Conservation (phyloP, 2,113 vertebrate genomes). For the Cochlearius cochlearius region DNA sequence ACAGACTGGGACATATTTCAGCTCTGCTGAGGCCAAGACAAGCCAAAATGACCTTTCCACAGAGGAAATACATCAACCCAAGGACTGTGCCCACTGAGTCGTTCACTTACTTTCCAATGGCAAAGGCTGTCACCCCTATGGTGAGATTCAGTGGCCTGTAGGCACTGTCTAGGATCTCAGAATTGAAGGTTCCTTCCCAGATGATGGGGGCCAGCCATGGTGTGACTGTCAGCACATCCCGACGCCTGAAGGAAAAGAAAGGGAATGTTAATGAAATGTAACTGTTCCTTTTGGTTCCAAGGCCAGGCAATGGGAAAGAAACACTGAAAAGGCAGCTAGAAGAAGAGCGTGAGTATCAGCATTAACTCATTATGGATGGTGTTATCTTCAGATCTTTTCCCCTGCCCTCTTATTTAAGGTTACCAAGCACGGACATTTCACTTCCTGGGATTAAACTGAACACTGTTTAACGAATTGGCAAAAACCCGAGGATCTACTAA, state of each 20-base stretch:
- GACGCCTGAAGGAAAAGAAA: neutral
- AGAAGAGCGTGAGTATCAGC: neutral
- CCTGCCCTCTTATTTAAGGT: neutral
- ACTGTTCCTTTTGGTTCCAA: neutral
- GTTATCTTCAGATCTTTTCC: neutral
- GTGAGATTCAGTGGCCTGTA: conserved; percentile 65
- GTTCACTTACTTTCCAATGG: conserved; percentile 71
- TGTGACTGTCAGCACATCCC: conserved; percentile 68
- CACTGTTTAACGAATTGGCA: neutral
- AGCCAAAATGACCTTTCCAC: neutral
- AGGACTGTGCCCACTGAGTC: neutral
- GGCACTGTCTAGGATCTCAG: conserved; percentile 55
- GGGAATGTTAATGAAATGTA: neutral
- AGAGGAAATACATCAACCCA: neutral
- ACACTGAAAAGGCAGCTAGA: neutral
- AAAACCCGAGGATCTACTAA: neutral
- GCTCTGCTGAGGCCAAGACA: neutral
- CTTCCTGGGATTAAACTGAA: neutral
- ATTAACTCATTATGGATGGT: neutral
- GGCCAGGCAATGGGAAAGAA: neutral
- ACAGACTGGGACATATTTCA: neutral
- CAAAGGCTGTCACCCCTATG: conserved; percentile 72
- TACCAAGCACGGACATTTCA: neutral
- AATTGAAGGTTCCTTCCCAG: conserved; percentile 78
- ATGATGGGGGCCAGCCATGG: conserved; percentile 80